Percentiles rank a stretch among this genome's conserved stretches.
Conservation (phyloP, 2,888 invertebrate species). For the Drepanosiphum platanoidis region DNA sequence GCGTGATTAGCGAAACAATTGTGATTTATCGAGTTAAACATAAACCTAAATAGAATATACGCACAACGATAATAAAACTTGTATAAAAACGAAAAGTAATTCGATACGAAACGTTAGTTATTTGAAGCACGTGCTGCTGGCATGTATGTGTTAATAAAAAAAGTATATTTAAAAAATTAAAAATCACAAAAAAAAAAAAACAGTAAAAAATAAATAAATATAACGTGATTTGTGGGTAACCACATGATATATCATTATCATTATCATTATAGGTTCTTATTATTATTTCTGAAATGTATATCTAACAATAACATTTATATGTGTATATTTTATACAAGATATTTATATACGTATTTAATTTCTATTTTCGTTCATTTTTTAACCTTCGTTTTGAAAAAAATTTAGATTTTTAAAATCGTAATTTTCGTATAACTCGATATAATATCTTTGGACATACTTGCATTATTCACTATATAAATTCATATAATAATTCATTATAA, state of each 20-base stretch:
- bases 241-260: not conserved
- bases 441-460: no score
- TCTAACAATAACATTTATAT: not conserved
- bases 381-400: no score
- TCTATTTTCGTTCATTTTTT: no score
- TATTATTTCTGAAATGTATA: not conserved
- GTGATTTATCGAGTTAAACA: not conserved
- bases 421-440: no score
- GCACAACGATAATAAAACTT: no score
- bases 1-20: not conserved
- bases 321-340: no score
- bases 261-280: no score
- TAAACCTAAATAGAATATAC: not conserved
- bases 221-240: not conserved
- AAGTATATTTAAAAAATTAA: not conserved
- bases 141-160: slow-evolving; percentile 5
- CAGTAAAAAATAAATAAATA: not conserved
- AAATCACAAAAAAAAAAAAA: no score
- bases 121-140: slow-evolving; percentile 3
- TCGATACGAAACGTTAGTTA: not conserved
- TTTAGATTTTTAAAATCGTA: no score
- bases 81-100: not conserved
- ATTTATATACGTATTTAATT: no score
- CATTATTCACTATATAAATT: no score
- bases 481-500: no score